Evolutionary conservation across 2,888 invertebrate genomes (phyloP).

Genomic region (Dicyrtomina minuta): DNA sequence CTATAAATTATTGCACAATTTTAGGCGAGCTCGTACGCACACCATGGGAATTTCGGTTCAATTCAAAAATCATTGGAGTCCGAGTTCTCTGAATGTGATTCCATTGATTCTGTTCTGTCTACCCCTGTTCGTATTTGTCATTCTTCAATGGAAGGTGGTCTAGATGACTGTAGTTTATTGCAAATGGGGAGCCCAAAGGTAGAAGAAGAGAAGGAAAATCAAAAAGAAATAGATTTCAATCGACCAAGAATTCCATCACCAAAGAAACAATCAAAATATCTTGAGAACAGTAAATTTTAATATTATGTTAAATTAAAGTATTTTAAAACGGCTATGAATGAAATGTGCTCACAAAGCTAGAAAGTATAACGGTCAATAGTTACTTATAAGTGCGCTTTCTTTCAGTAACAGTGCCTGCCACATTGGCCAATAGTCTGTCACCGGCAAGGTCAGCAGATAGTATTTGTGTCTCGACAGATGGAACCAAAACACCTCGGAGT

Average conservation of each 20-base stretch:
- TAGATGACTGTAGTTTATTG: constrained; percentile 56
- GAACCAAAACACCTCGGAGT: constrained; percentile 54
- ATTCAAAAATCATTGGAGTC: constrained; percentile 51
- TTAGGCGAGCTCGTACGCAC: too few relatives aligned
- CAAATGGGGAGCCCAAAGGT: constrained; percentile 55
- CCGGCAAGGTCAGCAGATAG: constrained; percentile 61
- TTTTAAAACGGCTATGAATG: not conserved
- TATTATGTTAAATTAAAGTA: not conserved
- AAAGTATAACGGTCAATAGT: too few relatives aligned
- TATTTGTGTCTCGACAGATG: constrained; percentile 56
- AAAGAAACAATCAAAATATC: constrained; percentile 50
- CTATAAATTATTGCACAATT: too few relatives aligned
- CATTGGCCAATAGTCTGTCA: constrained; percentile 49
- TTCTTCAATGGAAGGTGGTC: constrained; percentile 58
- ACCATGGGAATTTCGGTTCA: too few relatives aligned
- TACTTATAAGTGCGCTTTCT: too few relatives aligned
- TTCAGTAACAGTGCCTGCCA: too few relatives aligned
- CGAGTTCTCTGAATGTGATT: constrained; percentile 49
- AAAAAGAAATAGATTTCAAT: constrained; percentile 54
- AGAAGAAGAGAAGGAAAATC: constrained; percentile 44
- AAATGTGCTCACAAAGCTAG: too few relatives aligned
- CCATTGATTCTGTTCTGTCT: constrained; percentile 38
- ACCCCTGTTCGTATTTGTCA: constrained; percentile 45
- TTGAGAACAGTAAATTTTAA: constrained; percentile 20
- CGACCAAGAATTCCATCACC: constrained; percentile 56